Conservation (phyloP, 2,797 vertebrate species). For the Brachymystax lenok region DNA sequence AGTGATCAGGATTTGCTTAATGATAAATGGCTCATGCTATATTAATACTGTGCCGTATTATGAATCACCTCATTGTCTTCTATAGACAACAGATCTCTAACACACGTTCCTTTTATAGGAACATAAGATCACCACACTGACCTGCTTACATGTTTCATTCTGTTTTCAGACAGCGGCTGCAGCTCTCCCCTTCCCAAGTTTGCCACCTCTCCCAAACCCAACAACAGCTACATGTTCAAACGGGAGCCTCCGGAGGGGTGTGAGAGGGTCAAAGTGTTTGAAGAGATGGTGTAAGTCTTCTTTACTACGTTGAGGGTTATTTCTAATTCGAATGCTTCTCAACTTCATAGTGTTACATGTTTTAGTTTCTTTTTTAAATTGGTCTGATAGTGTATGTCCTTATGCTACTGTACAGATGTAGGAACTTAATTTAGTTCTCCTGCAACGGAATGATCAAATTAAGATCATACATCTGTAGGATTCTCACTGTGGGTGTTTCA, state of each 20-base stretch:
- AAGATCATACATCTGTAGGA: no score
- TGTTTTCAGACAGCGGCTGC: conserved; percentile 88
- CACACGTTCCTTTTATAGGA: background rate
- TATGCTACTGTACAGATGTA: no score
- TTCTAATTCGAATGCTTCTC: background rate
- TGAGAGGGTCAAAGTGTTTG: conserved; percentile 97
- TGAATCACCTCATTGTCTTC: background rate
- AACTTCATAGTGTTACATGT: background rate
- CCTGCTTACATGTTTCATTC: conserved; percentile 47
- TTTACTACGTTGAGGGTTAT: background rate
- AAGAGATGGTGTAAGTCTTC: conserved; percentile 93
- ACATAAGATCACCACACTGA: background rate
- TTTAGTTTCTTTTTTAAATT: background rate
- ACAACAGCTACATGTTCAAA: conserved; percentile 99
- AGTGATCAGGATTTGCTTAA: background rate
- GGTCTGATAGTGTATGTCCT: background rate
- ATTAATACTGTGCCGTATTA: background rate
- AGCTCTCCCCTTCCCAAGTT: conserved; percentile 96
- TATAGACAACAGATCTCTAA: background rate
- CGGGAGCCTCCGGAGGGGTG: conserved; percentile 98
- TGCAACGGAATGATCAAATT: no score
- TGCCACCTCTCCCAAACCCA: conserved; percentile 97
- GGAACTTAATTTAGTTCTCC: no score
- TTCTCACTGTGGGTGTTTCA: background rate
- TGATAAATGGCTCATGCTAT: background rate